Evolutionary conservation across 2,888 invertebrate genomes (phyloP).

Genomic region (Caenorhabditis sp.): DNA sequence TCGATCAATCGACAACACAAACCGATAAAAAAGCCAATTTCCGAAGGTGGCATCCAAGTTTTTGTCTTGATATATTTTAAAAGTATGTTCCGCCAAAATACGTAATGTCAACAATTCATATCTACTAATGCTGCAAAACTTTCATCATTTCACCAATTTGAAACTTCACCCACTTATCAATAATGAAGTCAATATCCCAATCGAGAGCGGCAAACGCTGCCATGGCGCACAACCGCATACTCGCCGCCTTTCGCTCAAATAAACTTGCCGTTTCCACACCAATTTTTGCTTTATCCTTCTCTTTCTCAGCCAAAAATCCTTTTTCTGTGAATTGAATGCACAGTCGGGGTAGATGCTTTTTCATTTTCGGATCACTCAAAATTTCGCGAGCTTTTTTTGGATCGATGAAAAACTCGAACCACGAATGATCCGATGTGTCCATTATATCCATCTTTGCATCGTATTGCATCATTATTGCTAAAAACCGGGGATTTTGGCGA

Average conservation of each 20-base stretch:
- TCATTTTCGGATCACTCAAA: constrained; percentile 22
- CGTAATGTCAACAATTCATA: constrained; percentile 40
- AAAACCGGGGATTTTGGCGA: not conserved
- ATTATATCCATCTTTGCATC: constrained; percentile 12
- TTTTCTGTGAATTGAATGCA: constrained; percentile 40
- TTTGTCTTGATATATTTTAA: constrained; percentile 33
- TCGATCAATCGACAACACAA: constrained; percentile 29
- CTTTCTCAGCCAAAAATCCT: constrained; percentile 27
- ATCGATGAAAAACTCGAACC: constrained; percentile 36
- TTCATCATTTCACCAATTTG: not conserved
- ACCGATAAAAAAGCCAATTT: constrained; percentile 47
- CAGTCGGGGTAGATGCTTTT: constrained; percentile 25
- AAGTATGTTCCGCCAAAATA: constrained; percentile 36
- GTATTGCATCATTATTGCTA: constrained; percentile 3
- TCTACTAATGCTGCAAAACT: constrained; percentile 21
- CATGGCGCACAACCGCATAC: constrained; percentile 52
- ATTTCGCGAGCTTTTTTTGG: constrained; percentile 8
- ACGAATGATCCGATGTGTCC: constrained; percentile 17
- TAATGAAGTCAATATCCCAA: constrained; percentile 48
- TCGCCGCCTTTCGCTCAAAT: constrained; percentile 45
- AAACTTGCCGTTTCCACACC: constrained; percentile 42
- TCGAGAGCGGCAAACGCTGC: constrained; percentile 51
- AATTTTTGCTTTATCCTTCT: constrained; percentile 27
- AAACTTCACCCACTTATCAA: constrained; percentile 33
- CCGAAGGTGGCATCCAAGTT: constrained; percentile 44